Base-by-base conservation (phyloP, 2,797 vertebrate genomes). In the Neosalanx taihuensis region DNA sequence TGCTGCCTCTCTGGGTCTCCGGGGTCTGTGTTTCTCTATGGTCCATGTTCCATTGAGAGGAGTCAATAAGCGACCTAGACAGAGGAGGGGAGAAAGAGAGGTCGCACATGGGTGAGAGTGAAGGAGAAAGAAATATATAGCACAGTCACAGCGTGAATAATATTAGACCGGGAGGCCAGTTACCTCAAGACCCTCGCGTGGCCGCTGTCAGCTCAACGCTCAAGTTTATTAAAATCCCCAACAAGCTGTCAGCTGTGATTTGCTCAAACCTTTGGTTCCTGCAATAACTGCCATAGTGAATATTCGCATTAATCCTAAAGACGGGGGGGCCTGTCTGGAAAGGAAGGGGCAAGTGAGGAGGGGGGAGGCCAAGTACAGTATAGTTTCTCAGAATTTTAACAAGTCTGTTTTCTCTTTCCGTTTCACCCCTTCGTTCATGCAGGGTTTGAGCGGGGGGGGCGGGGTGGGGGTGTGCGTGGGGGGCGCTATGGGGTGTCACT, bases 231-330 rank as follows among this genome's bases (percentile, higher is more conserved):
- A 29, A 58, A 77, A 75, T 1, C 1, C 64, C 13, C 49, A 29
- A 70, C 37, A 58, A 81, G 76, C 78, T 84, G 82, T 84, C 86
- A 77, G 62, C 30, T 79, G 78, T 35, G 9, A 77, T 75, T 73
- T 71, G 58, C 26, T 13, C 35, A 17, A 58, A 33, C 56, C 41
- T n/a, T 60, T 46, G n/a, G 46, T 70, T 30, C 23, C 41, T 41
- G 18, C 53, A 62, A 20, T 23, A 57, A 77, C 70, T 60, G 31
- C 26, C 41, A 46, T 12, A 77, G 72, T 41, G 71, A 83, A 82
- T 84, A 81, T 82, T 81, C 74, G 17, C 62, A 79, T 80, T 82
- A 69, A 64, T 62, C 63, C 67, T 61, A 35, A n/a, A 56, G 51
- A 56, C 51, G 57, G 10, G 57, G 10, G 15, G 51, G 66, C 56